phyloP scores from a whole-genome alignment of 2,113 vertebrate genomes.

The Mobula hypostoma region DNA sequence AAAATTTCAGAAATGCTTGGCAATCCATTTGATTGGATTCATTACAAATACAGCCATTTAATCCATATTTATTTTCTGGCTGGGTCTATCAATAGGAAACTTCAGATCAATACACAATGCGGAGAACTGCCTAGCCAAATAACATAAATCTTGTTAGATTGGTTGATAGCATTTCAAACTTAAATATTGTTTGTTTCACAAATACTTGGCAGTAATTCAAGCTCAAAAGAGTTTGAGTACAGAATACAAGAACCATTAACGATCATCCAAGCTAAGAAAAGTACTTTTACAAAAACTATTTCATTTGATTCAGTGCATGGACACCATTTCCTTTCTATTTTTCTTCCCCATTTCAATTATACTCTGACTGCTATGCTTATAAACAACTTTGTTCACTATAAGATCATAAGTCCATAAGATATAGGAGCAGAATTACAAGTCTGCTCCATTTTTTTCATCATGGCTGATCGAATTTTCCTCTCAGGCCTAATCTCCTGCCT shows the following conservation, averaged over 20 bases:
- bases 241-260: not conserved
- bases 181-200: not conserved
- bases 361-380: not conserved
- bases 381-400: not conserved
- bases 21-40: not conserved
- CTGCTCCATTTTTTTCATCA: too few species aligned
- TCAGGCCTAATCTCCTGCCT: too few species aligned
- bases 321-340: not conserved
- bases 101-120: not conserved
- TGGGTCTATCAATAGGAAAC: not conserved
- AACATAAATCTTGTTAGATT: conserved; percentile 14
- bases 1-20: not conserved
- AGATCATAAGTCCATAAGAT: not conserved
- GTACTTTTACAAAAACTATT: not conserved
- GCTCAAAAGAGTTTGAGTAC: not conserved
- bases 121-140: not conserved
- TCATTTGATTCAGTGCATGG: not conserved
- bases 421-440: too few species aligned
- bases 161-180: not conserved
- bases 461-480: too few species aligned
- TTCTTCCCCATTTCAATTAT: not conserved
- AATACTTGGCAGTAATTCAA: not conserved
- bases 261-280: not conserved
- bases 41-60: conserved; percentile 4
- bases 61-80: not conserved